These are phyloP conservation scores for Sweltsa coloradensis DNA, from an alignment of 1,140 invertebrate genomes.

Conservation along the genomic window DNA sequence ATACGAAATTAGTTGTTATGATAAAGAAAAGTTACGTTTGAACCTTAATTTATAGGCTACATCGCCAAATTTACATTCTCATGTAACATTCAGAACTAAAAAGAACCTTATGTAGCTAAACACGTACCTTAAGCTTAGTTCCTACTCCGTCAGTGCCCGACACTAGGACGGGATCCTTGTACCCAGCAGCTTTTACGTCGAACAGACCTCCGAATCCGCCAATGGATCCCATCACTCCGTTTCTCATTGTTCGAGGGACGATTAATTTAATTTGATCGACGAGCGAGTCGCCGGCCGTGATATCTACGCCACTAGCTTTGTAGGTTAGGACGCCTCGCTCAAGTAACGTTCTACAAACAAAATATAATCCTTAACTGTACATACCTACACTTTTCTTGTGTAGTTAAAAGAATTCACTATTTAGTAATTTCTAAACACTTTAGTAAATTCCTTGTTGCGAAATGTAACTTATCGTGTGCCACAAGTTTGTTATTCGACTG, in stretches of 20 bases:
- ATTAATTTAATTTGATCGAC: conserved; percentile 73
- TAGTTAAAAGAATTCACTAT: too few species aligned
- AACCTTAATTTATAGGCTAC: background rate
- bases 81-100: conserved; percentile 2
- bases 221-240: conserved; percentile 64
- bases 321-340: conserved; percentile 61
- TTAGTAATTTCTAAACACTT: too few species aligned
- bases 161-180: conserved; percentile 74
- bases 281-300: conserved; percentile 76
- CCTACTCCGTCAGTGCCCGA: conserved; percentile 95
- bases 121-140: conserved; percentile 76
- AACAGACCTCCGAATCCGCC: conserved; percentile 92
- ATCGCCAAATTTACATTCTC: conserved; percentile 10
- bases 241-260: conserved; percentile 49
- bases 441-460: too few species aligned
- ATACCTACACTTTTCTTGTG: too few species aligned
- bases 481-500: too few species aligned
- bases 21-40: too few species aligned
- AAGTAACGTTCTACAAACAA: conserved; percentile 24
- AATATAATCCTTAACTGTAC: too few species aligned
- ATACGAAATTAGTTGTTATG: too few species aligned
- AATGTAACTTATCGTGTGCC: too few species aligned
- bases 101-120: too few species aligned
- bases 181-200: conserved; percentile 52
- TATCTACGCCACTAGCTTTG: conserved; percentile 85